A percentile compares a stretch with the other conserved stretches of the same genome.
Conservation (phyloP, 2,888 invertebrate species). For the Tortrix viridana region DNA sequence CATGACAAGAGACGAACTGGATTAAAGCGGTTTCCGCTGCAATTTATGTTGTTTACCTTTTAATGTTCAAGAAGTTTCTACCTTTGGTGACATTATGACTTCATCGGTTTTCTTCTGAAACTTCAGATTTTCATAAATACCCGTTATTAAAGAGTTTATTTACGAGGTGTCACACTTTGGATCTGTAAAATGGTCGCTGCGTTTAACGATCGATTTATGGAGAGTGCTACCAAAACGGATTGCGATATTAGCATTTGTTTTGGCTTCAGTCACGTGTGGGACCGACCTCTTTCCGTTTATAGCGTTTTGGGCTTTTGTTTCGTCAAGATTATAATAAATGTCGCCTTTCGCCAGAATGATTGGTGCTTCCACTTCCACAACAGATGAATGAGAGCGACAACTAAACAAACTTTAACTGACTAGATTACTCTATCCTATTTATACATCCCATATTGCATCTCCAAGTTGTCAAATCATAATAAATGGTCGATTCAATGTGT, state of each 20-base stretch:
- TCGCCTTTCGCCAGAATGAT: slow-evolving; percentile 13
- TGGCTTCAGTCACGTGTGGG: slow-evolving; percentile 70
- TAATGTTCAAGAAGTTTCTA: no score
- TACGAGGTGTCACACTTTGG: slow-evolving; percentile 61
- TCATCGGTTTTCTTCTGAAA: neutral
- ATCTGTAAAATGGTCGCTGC: slow-evolving; percentile 55
- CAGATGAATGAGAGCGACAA: slow-evolving; percentile 4
- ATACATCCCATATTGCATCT: slow-evolving; percentile 5
- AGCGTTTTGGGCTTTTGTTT: slow-evolving; percentile 38
- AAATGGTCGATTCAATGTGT: slow-evolving; percentile 48
- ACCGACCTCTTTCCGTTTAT: slow-evolving; percentile 47
- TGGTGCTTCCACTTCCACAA: slow-evolving; percentile 2
- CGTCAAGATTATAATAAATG: slow-evolving; percentile 16
- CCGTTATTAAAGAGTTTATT: slow-evolving; percentile 47
- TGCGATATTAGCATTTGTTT: slow-evolving; percentile 67
- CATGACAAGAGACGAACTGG: slow-evolving; percentile 35
- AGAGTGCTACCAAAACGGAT: slow-evolving; percentile 62
- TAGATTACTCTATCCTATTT: neutral
- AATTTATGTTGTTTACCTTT: no score
- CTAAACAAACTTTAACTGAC: no score
- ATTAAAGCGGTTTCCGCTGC: slow-evolving; percentile 19
- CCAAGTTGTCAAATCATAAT: slow-evolving; percentile 40
- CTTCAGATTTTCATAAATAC: slow-evolving; percentile 13
- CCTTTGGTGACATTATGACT: no score
- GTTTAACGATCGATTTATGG: slow-evolving; percentile 63